Base-by-base conservation (phyloP, 2,888 invertebrate genomes). In the Ceramica pisi region DNA sequence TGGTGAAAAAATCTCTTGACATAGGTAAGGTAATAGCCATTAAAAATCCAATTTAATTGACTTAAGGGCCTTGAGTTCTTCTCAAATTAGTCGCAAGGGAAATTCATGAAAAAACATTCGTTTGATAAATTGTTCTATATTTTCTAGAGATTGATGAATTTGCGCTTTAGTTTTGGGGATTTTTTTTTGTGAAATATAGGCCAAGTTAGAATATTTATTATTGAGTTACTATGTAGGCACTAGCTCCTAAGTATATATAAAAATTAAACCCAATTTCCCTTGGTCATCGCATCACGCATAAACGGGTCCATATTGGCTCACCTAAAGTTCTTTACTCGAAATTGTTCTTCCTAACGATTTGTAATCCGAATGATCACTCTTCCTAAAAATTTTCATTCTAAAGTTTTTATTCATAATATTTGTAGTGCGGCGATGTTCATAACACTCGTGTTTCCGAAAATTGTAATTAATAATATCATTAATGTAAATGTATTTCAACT, bases 31-130 rank as follows among this genome's bases (percentile, higher is more conserved):
- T 66, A 57, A 68, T 72, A 71, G 71, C 68, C 66, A 71, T 84
- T 75, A 71, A 71, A 75, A 79, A 66, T 67, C 66, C 57, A 76
- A 79, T 76, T 72, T 84, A 79, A 82, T 84, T 75, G 82, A 84
- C 67, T 79, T 64, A 65, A 71, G 67, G 64, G 50, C 51, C 44
- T 71, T 63, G 46, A 57, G 57, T 55, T 38, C 61, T 44, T 35
- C 38, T 65, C 44, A 80, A 82, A 84, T 79, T 71, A 71, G 60
- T 57, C 82, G 44, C 82, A 1, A 60, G 85, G 71, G 85, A 84
- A 81, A 84, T 81, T 71, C 26, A 38, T 53, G 50, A n/a, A 56
- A 74, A 64, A 71, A 71, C 78, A 67, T 78, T 81, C 23, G 6
- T 70, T 66, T 73, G 57, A 67, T 46, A 71, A 68, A 77, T 67